These are phyloP conservation scores for Conomelus anceps DNA, from an alignment of 2,888 invertebrate genomes.

Conservation along the genomic window DNA sequence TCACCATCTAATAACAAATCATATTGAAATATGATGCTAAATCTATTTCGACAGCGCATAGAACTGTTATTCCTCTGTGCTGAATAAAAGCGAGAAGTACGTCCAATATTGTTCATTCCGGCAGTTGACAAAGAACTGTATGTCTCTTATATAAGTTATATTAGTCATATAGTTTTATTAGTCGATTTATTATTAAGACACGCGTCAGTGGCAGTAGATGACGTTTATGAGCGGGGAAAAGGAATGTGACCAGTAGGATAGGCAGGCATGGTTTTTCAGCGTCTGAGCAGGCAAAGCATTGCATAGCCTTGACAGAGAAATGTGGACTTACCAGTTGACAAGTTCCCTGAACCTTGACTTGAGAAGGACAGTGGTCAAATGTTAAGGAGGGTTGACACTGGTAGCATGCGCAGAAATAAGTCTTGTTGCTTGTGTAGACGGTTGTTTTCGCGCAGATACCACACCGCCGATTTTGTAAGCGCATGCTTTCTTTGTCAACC, in stretches of 20 bases:
- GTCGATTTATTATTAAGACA: not conserved
- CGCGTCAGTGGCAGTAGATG: not conserved
- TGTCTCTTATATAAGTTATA: not conserved
- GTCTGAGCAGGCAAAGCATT: not conserved
- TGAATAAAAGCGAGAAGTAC: not conserved
- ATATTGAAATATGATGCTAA: too few relatives aligned
- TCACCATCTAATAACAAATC: too few relatives aligned
- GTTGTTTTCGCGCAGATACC: too few relatives aligned
- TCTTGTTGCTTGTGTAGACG: too few relatives aligned
- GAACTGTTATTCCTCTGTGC: too few relatives aligned
- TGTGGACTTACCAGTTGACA: constrained; percentile 11
- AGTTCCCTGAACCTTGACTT: constrained; percentile 4
- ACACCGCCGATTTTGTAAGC: too few relatives aligned
- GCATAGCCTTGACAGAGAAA: constrained; percentile 10
- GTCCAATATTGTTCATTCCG: not conserved
- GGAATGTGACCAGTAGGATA: not conserved
- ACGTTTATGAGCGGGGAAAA: not conserved
- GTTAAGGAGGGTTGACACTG: not conserved
- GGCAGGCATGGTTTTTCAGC: constrained; percentile 1
- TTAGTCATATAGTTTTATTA: not conserved
- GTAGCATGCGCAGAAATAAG: not conserved
- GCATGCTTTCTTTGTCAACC: too few relatives aligned
- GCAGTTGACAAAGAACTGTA: not conserved
- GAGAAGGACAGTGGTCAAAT: not conserved
- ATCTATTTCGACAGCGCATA: too few relatives aligned